Evolutionary conservation across 2,113 vertebrate genomes (phyloP), one percentile per base, ranked within the genome.

Genomic region (Elephas maximus): DNA sequence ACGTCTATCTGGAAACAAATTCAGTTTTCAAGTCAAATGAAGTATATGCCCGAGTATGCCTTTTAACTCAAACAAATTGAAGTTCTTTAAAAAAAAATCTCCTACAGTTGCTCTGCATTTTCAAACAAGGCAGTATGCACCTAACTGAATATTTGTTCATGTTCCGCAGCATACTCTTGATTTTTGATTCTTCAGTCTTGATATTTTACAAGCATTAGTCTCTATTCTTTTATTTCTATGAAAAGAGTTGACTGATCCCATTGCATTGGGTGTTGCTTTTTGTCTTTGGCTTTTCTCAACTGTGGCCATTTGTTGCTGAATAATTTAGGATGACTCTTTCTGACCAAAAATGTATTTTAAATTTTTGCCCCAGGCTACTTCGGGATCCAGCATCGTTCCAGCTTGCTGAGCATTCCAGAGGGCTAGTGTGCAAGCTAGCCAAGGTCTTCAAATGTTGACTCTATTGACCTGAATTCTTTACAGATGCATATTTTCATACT

Each of bases 121-220:
- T 81, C 71, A 53, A 83, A 73, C 41, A 60, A 24, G 17, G 11
- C 60, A 86, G 33, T 86, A 97, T 81, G 67, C 12, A 33, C 23
- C 77, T 76, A 62, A 90, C 26, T 84, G 83, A 76, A 5, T 67
- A 69, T 84, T 88, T 82, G 71, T 90, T 80, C 62, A 82, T 93
- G 62, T 28, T 44, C 7, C 3, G 60, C 26, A 76, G 28, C 14
- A 3, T n/a, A 71, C 37, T 80, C 21, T 93, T 91, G 62, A 86
- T 18, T 89, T 95, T 71, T 76, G n/a, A 91, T 86, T 97, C 44
- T 91, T 95, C 48, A 79, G n/a, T 77, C 67, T 97, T 81, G 41
- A 30, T 86, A 67, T 78, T 37, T 94, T 91, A 26, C 20, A 74
- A 91, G 17, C 24, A 63, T 41, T n/a, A 30, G 14, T 69, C 17